A percentile compares a stretch with the other conserved stretches of the same genome.
These are phyloP conservation scores for Muschampia staudingeri DNA, from an alignment of 2,888 invertebrate species.

Conservation along the genomic window DNA sequence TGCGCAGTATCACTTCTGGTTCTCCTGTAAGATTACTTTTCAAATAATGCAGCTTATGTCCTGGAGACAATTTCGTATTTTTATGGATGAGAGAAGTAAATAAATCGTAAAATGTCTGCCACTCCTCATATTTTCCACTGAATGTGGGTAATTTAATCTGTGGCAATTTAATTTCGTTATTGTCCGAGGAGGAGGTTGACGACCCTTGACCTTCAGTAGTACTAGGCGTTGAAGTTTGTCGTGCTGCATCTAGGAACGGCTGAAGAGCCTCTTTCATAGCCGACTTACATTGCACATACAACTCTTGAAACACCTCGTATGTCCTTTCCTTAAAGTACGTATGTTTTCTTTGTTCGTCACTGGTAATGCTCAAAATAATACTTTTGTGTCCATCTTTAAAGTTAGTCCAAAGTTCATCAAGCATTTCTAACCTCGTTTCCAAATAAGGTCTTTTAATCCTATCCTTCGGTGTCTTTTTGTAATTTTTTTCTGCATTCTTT, in stretches of 20 bases:
- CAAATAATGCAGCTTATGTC: conserved; percentile 32
- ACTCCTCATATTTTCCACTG: conserved; percentile 28
- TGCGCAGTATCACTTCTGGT: conserved; percentile 29
- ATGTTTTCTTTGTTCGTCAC: neutral
- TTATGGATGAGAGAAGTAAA: conserved; percentile 14
- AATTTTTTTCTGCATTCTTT: conserved; percentile 10
- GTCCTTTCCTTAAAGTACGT: neutral
- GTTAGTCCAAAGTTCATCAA: neutral
- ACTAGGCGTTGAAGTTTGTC: neutral
- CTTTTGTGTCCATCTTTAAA: conserved; percentile 16
- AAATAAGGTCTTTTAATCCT: conserved; percentile 9
- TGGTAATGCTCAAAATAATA: neutral
- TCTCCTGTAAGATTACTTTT: conserved; percentile 22
- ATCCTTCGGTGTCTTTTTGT: conserved; percentile 8
- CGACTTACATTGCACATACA: conserved; percentile 11
- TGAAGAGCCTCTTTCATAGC: conserved; percentile 1
- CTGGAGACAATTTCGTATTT: neutral
- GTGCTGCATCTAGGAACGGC: neutral
- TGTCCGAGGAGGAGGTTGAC: neutral
- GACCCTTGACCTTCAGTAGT: neutral
- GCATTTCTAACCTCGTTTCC: conserved; percentile 13
- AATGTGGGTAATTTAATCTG: conserved; percentile 14
- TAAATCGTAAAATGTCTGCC: conserved; percentile 26
- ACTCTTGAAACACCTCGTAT: conserved; percentile 20
- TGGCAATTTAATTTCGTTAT: conserved; percentile 24